phyloP scores from a whole-genome alignment of 2,888 invertebrate species.

The Hololepta plana region DNA sequence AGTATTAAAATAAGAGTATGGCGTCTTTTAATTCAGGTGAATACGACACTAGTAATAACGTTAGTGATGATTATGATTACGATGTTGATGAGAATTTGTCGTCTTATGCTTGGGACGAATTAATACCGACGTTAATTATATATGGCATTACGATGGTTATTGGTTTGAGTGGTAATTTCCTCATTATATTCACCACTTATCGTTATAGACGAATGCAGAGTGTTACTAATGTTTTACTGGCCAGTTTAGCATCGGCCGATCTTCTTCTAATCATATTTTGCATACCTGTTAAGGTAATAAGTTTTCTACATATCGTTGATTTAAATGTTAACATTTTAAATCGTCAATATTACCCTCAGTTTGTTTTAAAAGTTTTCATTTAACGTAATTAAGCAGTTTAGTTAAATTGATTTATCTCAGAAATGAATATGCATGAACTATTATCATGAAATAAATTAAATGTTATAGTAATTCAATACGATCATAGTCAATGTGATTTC shows the following conservation, averaged over 20 bases:
- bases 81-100: slow-evolving; percentile 29
- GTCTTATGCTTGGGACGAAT: slow-evolving; percentile 34
- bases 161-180: slow-evolving; percentile 37
- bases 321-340: slow-evolving; percentile 1
- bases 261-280: slow-evolving; percentile 48
- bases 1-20: too few species aligned
- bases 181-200: slow-evolving; percentile 37
- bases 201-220: slow-evolving; percentile 37
- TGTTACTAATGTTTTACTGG: slow-evolving; percentile 48
- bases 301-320: neutral
- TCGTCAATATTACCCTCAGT: too few species aligned
- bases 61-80: slow-evolving; percentile 24
- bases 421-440: too few species aligned
- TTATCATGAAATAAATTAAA: too few species aligned
- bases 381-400: too few species aligned
- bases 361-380: too few species aligned
- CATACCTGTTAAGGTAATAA: slow-evolving; percentile 47
- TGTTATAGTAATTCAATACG: too few species aligned
- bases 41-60: too few species aligned
- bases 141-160: slow-evolving; percentile 40
- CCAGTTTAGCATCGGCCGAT: slow-evolving; percentile 49
- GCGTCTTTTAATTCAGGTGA: too few species aligned
- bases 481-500: too few species aligned
- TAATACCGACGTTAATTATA: slow-evolving; percentile 35
- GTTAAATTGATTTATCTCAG: too few species aligned